Base-by-base conservation (phyloP, 2,888 invertebrate species). In the Notodonta dromedarius region DNA sequence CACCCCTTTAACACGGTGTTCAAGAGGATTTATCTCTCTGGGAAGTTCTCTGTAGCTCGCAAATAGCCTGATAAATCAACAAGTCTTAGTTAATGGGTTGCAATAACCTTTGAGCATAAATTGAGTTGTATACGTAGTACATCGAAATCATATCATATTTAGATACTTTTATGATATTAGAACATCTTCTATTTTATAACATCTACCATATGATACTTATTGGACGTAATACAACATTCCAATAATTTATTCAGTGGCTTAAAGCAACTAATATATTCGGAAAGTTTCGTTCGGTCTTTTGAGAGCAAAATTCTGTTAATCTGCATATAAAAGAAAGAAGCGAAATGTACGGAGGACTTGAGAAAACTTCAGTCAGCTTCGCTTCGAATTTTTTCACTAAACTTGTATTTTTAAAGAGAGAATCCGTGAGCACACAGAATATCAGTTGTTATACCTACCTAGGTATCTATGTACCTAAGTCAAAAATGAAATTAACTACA, bases 271-370 rank as follows among this genome's bases (percentile, higher is more conserved):
- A 50, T 50, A 11, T 16, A 50, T 50, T 50, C 50, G 1, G 16
- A 16, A 50, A 50, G 50, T 48, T 50, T 50, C 9, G 16, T 50
- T 50, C 50, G 50, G 50, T 50, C 50, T 16, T 50, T 50, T 50
- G 16, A 50, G 50, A 16, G 50, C 16, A 50, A 5, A 50, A 50
- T 50, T 16, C 14, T 16, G 16, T 50, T 50, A 50, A 50, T 50
- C 9, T 50, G 50, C 50, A 50, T 50, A 50, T 50, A 50, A 50
- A 50, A 50, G 50, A 50, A 50, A 16, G 50, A 50, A 50, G 16
- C 16, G 14, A 16, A 50, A 50, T 16, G 50, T 50, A 50, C 50
- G 16, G 50, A 8, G 50, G 50, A 50, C 16, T 50, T 50, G 16
- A 50, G 50, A 16, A 16, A 50, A 50, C 50, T 50, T 50, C 16